A percentile compares a stretch with the other conserved stretches of the same genome.
phyloP scores from a whole-genome alignment of 2,797 vertebrate genomes.

The Scomberomorus guttatus region DNA sequence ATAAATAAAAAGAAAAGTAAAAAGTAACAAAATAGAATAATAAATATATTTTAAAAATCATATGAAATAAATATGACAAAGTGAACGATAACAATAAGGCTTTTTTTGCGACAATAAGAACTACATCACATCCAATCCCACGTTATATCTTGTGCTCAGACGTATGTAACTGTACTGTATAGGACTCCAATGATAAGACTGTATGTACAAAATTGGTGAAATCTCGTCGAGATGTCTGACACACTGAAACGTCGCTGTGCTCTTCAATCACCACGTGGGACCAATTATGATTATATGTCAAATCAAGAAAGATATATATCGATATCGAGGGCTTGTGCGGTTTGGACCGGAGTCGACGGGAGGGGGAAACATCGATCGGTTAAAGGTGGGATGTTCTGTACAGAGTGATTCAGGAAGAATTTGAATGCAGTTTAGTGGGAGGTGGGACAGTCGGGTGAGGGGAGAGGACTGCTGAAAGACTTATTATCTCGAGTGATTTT shows the following conservation, averaged over 20 bases:
- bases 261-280: constrained; percentile 71
- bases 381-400: constrained; percentile 61
- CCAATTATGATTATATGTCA: constrained; percentile 66
- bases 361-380: constrained; percentile 43
- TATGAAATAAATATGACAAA: constrained; percentile 84
- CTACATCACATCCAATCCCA: constrained; percentile 83
- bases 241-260: constrained; percentile 69
- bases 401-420: constrained; percentile 46
- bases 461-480: constrained; percentile 32
- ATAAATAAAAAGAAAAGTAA: constrained; percentile 78
- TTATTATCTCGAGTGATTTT: constrained; percentile 32
- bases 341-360: constrained; percentile 37
- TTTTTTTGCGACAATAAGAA: constrained; percentile 81
- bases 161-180: constrained; percentile 76
- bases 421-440: constrained; percentile 18
- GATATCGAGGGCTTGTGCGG: constrained; percentile 64
- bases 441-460: constrained; percentile 14
- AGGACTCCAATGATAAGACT: constrained; percentile 77
- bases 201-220: constrained; percentile 81
- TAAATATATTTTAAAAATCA: constrained; percentile 82
- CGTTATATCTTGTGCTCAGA: constrained; percentile 84
- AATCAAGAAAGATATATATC: constrained; percentile 68
- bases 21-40: constrained; percentile 86
- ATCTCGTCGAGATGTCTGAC: constrained; percentile 52
- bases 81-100: constrained; percentile 88